These are phyloP conservation scores for Perithous albicinctus DNA, from an alignment of 2,888 invertebrate genomes.

Conservation along the genomic window DNA sequence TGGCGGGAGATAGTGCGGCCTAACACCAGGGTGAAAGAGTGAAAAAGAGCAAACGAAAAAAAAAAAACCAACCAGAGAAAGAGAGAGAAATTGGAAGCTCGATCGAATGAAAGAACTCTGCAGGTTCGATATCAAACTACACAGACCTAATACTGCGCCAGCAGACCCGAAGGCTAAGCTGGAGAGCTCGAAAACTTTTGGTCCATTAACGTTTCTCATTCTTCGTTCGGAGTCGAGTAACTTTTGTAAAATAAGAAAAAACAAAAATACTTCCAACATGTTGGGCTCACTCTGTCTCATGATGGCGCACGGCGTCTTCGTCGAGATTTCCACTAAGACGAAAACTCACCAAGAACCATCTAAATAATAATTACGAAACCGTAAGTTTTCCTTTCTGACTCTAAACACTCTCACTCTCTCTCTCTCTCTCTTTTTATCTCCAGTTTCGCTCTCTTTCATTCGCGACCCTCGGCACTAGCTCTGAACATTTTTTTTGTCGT, in stretches of 20 bases:
- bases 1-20: slow-evolving; percentile 21
- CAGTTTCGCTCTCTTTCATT: slow-evolving; percentile 18
- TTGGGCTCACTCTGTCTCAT: neutral
- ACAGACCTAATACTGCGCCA: slow-evolving; percentile 11
- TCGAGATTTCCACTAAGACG: slow-evolving; percentile 29
- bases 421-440: slow-evolving; percentile 2
- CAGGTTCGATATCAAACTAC: slow-evolving; percentile 34
- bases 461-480: slow-evolving; percentile 31
- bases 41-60: neutral
- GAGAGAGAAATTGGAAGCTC: slow-evolving; percentile 19
- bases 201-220: slow-evolving; percentile 62
- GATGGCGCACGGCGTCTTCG: slow-evolving; percentile 6
- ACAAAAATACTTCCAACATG: slow-evolving; percentile 18
- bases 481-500: slow-evolving; percentile 53
- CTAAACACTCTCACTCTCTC: slow-evolving; percentile 36
- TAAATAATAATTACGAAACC: slow-evolving; percentile 62
- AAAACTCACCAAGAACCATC: slow-evolving; percentile 52
- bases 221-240: slow-evolving; percentile 41
- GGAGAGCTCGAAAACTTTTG: slow-evolving; percentile 47
- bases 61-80: neutral
- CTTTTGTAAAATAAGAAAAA: slow-evolving; percentile 17
- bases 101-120: slow-evolving; percentile 26
- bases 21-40: slow-evolving; percentile 2
- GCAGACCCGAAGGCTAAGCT: neutral
- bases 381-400: slow-evolving; percentile 45